phyloP scores from a whole-genome alignment of 2,797 vertebrate genomes.

The Lagorchestes hirsutus region DNA sequence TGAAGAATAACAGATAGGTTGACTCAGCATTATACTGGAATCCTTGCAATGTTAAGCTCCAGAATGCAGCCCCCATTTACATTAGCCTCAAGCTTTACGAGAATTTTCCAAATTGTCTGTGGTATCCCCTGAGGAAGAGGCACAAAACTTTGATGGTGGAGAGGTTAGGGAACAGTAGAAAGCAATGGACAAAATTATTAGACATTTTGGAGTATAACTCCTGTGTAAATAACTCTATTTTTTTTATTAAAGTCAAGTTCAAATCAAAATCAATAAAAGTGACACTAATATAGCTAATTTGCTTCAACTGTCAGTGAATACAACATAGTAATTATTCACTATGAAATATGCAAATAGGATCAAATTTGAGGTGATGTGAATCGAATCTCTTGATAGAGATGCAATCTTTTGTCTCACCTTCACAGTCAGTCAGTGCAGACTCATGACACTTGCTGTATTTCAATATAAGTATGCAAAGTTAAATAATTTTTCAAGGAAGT shows the following conservation, averaged over 20 bases:
- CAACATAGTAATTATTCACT: background rate
- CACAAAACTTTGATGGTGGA: background rate
- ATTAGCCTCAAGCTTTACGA: background rate
- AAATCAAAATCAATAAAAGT: background rate
- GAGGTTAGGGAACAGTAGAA: background rate
- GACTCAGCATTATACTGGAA: background rate
- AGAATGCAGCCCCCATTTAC: background rate
- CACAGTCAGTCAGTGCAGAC: background rate
- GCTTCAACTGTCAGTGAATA: background rate
- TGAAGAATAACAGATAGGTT: background rate
- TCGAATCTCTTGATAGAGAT: background rate
- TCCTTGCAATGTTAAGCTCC: background rate
- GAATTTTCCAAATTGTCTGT: background rate
- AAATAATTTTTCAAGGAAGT: background rate
- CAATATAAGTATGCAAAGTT: background rate
- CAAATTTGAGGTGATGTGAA: background rate
- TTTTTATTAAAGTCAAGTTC: background rate
- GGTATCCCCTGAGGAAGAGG: background rate
- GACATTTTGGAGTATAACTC: background rate
- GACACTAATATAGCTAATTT: slow-evolving; percentile 9
- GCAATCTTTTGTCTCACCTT: background rate
- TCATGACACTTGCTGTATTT: background rate
- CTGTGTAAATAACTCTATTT: background rate
- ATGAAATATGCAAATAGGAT: background rate
- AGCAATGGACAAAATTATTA: background rate